Conservation (phyloP, 2,888 invertebrate species). For the Apamea epomidion region DNA sequence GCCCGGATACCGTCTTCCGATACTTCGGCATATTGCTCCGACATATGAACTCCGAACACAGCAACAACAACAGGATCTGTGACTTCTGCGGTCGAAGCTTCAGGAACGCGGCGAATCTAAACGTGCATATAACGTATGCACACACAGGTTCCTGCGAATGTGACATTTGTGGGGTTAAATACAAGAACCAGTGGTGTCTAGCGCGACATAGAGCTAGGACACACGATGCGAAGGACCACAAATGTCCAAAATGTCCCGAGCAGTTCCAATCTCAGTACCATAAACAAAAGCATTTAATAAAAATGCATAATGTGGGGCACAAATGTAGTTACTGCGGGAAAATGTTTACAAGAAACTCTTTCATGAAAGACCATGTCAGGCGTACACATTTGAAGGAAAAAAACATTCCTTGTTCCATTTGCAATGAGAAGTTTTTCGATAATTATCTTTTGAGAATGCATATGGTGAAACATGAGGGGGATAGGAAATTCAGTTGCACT, state of each 20-base stretch:
- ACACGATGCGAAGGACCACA: slow-evolving; percentile 84
- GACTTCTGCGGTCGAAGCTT: slow-evolving; percentile 85
- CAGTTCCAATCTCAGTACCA: slow-evolving; percentile 89
- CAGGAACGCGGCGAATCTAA: slow-evolving; percentile 79
- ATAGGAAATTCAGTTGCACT: slow-evolving; percentile 89
- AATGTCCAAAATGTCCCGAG: slow-evolving; percentile 84
- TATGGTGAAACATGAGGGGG: slow-evolving; percentile 89
- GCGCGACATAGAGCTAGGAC: slow-evolving; percentile 83
- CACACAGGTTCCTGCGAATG: slow-evolving; percentile 83
- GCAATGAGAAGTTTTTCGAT: slow-evolving; percentile 85
- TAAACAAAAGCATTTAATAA: slow-evolving; percentile 88
- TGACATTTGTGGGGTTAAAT: slow-evolving; percentile 80
- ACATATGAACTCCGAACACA: slow-evolving; percentile 84
- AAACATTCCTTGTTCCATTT: slow-evolving; percentile 83
- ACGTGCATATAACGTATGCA: slow-evolving; percentile 81
- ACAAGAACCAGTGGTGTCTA: slow-evolving; percentile 83
- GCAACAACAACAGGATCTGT: slow-evolving; percentile 84
- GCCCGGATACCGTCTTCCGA: slow-evolving; percentile 77
- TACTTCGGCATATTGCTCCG: slow-evolving; percentile 83
- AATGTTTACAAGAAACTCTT: slow-evolving; percentile 87
- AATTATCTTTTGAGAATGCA: slow-evolving; percentile 85
- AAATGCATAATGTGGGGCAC: slow-evolving; percentile 85
- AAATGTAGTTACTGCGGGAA: slow-evolving; percentile 83
- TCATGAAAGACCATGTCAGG: slow-evolving; percentile 85
- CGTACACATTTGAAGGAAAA: slow-evolving; percentile 87